These are phyloP conservation scores for Allophyes oxyacanthae DNA, from an alignment of 2,888 invertebrate species.

Conservation along the genomic window DNA sequence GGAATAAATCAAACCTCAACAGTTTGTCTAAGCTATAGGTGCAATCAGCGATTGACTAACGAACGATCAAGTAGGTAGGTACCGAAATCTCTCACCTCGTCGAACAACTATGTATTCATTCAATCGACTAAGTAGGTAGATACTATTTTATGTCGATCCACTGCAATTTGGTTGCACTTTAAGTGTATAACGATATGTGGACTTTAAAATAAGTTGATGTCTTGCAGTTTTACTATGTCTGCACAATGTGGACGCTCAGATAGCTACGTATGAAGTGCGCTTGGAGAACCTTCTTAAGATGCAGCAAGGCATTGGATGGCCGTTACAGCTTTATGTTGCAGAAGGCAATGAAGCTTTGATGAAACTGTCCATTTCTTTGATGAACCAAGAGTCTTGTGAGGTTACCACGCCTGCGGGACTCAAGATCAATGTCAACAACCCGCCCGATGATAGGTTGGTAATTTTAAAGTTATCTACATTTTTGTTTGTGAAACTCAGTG, in stretches of 20 bases:
- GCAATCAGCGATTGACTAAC: no score
- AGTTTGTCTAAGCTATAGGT: no score
- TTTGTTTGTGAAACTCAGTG: not conserved
- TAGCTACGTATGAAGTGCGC: constrained; percentile 57
- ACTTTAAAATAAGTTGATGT: not conserved
- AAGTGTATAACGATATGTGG: not conserved
- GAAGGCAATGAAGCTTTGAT: constrained; percentile 77
- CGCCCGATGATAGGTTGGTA: constrained; percentile 71
- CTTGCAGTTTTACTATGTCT: constrained; percentile 49
- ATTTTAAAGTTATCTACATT: not conserved
- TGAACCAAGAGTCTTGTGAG: constrained; percentile 67
- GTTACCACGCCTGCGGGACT: constrained; percentile 72
- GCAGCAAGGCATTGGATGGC: constrained; percentile 81
- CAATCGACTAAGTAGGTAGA: no score
- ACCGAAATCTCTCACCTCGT: no score
- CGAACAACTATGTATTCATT: no score
- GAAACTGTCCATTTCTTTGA: constrained; percentile 63
- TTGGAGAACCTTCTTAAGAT: constrained; percentile 70
- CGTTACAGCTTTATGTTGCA: constrained; percentile 67
- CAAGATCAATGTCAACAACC: constrained; percentile 66
- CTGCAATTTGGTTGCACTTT: no score
- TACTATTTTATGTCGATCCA: no score
- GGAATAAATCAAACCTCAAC: no score
- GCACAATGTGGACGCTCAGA: constrained; percentile 45
- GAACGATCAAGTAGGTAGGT: no score